A percentile compares a stretch with the other conserved stretches of the same genome.
Evolutionary conservation across 1,140 invertebrate genomes (phyloP).

Genomic region (Ostrea edulis): DNA sequence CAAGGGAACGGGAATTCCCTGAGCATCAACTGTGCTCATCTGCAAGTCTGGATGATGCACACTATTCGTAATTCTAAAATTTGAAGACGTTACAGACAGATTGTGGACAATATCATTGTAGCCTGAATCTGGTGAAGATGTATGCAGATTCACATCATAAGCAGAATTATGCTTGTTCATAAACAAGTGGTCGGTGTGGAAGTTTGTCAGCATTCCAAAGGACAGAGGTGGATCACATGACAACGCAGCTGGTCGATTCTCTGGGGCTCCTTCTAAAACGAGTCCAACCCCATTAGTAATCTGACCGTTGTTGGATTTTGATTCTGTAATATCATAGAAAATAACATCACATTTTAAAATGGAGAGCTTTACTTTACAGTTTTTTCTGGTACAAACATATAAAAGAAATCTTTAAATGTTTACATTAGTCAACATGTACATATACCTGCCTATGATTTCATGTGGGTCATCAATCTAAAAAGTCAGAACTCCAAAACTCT

Average conservation of each 20-base stretch:
- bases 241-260: not conserved
- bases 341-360: too few relatives aligned
- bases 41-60: slow-evolving; percentile 6
- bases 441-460: too few relatives aligned
- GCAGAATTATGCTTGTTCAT: not conserved
- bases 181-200: not conserved
- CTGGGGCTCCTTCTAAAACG: not conserved
- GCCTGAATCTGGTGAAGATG: slow-evolving; percentile 4
- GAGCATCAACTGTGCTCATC: not conserved
- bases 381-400: too few relatives aligned
- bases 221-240: slow-evolving; percentile 3
- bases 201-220: slow-evolving; percentile 17
- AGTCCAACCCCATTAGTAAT: not conserved
- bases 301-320: not conserved
- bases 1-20: slow-evolving; percentile 2
- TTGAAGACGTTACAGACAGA: slow-evolving; percentile 5
- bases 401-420: too few relatives aligned
- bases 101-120: slow-evolving; percentile 31
- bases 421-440: too few relatives aligned
- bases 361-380: too few relatives aligned
- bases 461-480: too few relatives aligned
- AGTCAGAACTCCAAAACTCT: too few relatives aligned
- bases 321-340: not conserved
- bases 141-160: not conserved
- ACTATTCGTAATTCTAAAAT: slow-evolving; percentile 19